Conservation (phyloP, 2,888 invertebrate genomes). For the Argynnis bischoffii region DNA sequence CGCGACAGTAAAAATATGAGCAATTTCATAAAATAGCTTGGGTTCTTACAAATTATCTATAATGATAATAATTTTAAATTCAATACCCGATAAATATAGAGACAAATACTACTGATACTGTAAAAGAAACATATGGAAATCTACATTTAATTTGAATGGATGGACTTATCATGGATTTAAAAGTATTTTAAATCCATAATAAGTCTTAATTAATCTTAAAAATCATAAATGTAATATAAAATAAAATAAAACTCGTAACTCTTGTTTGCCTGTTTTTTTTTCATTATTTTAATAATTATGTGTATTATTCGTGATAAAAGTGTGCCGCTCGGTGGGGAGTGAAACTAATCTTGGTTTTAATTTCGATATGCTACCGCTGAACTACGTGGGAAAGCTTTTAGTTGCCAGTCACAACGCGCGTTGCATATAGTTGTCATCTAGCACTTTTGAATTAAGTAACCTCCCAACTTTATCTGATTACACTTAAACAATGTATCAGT, state of each 20-base stretch:
- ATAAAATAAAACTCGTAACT: background rate
- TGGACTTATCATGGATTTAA: too few species aligned
- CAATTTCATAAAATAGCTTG: slow-evolving; percentile 24
- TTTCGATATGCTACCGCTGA: slow-evolving; percentile 22
- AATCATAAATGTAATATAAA: background rate
- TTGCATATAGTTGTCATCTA: slow-evolving; percentile 20
- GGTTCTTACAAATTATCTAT: slow-evolving; percentile 16
- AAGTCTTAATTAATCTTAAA: too few species aligned
- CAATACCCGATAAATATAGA: background rate
- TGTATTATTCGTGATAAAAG: slow-evolving; percentile 25
- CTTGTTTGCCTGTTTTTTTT: background rate
- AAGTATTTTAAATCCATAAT: too few species aligned
- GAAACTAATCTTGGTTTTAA: slow-evolving; percentile 29
- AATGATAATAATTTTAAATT: background rate
- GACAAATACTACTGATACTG: too few species aligned
- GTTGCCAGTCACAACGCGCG: slow-evolving; percentile 16
- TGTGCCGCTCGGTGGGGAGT: slow-evolving; percentile 31
- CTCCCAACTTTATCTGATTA: slow-evolving; percentile 8
- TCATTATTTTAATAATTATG: background rate
- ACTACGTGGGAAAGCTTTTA: slow-evolving; percentile 30
- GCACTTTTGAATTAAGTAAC: slow-evolving; percentile 21
- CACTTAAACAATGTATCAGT: slow-evolving; percentile 1
- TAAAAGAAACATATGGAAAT: too few species aligned
- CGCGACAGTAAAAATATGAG: slow-evolving; percentile 15
- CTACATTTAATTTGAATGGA: too few species aligned